Evolutionary conservation across 2,888 invertebrate genomes (phyloP).

Genomic region (Phyllotreta cruciferae): DNA sequence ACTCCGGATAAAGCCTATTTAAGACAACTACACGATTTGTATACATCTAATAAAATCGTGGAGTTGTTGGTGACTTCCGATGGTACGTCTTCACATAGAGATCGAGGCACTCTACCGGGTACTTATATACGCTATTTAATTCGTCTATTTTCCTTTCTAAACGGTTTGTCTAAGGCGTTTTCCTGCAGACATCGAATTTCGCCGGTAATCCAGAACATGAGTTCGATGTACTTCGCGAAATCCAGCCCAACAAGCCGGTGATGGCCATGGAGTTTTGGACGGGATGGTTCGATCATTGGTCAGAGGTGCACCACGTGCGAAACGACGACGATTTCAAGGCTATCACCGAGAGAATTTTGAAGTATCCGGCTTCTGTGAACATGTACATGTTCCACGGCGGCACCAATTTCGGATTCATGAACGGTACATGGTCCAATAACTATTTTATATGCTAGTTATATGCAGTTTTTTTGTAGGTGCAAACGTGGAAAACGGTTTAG

Average conservation of each 20-base stretch:
- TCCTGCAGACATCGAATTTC: slow-evolving; percentile 66
- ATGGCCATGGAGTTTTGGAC: slow-evolving; percentile 69
- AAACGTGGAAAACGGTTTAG: slow-evolving; percentile 43
- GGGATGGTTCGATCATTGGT: slow-evolving; percentile 69
- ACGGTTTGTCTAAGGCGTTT: slow-evolving; percentile 53
- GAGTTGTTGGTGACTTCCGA: slow-evolving; percentile 66
- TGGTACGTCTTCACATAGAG: slow-evolving; percentile 52
- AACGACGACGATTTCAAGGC: slow-evolving; percentile 43
- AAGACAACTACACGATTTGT: slow-evolving; percentile 54
- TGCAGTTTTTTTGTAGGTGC: slow-evolving; percentile 65
- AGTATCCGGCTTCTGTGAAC: slow-evolving; percentile 70
- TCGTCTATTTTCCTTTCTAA: background rate
- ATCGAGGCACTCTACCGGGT: slow-evolving; percentile 55
- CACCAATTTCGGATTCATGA: slow-evolving; percentile 80
- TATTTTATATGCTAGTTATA: slow-evolving; percentile 50
- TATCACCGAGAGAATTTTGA: slow-evolving; percentile 44
- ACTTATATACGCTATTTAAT: background rate
- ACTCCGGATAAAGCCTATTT: slow-evolving; percentile 50
- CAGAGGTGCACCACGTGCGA: slow-evolving; percentile 53
- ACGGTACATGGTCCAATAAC: slow-evolving; percentile 62
- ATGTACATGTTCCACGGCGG: slow-evolving; percentile 96
- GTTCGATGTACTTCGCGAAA: slow-evolving; percentile 56
- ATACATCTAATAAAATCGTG: slow-evolving; percentile 54
- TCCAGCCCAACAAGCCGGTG: slow-evolving; percentile 62
- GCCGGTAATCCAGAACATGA: slow-evolving; percentile 60